Percentiles rank a stretch among this genome's conserved stretches.
These are phyloP conservation scores for Ochropacha duplaris DNA, from an alignment of 2,888 invertebrate species.

Conservation along the genomic window DNA sequence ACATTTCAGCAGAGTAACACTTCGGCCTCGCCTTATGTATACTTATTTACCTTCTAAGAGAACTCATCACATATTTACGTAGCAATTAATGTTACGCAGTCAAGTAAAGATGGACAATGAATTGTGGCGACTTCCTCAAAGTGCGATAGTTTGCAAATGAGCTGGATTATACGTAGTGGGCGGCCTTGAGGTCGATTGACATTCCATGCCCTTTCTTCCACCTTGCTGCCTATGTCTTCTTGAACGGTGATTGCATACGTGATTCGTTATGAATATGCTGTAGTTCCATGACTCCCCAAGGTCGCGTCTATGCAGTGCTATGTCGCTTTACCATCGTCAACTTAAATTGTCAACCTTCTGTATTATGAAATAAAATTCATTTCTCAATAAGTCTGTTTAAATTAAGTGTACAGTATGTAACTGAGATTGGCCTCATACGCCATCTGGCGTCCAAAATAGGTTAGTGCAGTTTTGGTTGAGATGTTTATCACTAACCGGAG, in stretches of 20 bases:
- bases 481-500: conserved; percentile 32
- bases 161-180: conserved; percentile 53
- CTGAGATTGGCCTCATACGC: conserved; percentile 46
- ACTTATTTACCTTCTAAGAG: conserved; percentile 61
- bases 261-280: conserved; percentile 76
- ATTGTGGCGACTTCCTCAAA: conserved; percentile 33
- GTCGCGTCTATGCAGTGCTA: conserved; percentile 60
- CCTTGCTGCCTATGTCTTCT: conserved; percentile 76
- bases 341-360: conserved; percentile 24
- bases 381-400: not conserved
- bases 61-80: conserved; percentile 43
- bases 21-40: conserved; percentile 61
- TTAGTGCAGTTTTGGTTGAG: conserved; percentile 30
- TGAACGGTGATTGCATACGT: conserved; percentile 75
- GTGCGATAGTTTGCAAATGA: conserved; percentile 30
- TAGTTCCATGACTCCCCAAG: conserved; percentile 62
- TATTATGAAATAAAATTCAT: conserved; percentile 10
- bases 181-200: conserved; percentile 68
- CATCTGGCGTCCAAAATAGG: conserved; percentile 62
- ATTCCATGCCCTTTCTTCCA: conserved; percentile 81
- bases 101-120: conserved; percentile 33
- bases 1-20: conserved; percentile 65
- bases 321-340: conserved; percentile 28
- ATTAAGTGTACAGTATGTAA: conserved; percentile 49
- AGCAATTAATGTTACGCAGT: conserved; percentile 54